Percentiles rank a stretch among this genome's conserved stretches.
These are phyloP conservation scores for Archaeoteleia sp. DNA, from an alignment of 2,888 invertebrate genomes.

Conservation along the genomic window DNA sequence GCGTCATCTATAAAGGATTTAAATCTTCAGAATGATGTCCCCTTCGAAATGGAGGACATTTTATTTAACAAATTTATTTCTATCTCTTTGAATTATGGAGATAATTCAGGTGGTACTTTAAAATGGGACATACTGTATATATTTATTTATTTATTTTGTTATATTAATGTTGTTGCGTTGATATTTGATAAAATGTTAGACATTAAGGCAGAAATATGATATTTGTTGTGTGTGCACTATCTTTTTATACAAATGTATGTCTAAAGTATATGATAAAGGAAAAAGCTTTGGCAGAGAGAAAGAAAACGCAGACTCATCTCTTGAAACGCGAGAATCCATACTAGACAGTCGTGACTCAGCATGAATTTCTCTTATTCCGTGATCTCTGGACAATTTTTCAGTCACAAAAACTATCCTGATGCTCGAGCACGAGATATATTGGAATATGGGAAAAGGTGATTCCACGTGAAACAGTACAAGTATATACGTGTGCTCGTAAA, in stretches of 20 bases:
- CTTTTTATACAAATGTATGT: constrained; percentile 19
- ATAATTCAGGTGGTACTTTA: too few species aligned
- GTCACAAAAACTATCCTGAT: constrained; percentile 13
- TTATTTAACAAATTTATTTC: too few species aligned
- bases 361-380: constrained; percentile 4
- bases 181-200: not conserved
- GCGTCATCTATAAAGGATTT: too few species aligned
- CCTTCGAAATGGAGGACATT: too few species aligned
- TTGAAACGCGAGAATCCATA: constrained; percentile 30
- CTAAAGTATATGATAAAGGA: constrained; percentile 18
- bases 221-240: constrained; percentile 4
- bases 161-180: not conserved
- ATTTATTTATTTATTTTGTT: too few species aligned
- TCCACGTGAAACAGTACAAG: constrained; percentile 2
- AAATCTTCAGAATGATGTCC: too few species aligned
- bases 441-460: not conserved
- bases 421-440: constrained; percentile 7
- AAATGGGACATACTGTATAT: too few species aligned
- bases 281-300: constrained; percentile 23
- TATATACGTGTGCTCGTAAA: not conserved
- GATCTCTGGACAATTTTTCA: constrained; percentile 14
- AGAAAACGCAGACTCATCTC: constrained; percentile 25
- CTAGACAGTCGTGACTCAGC: constrained; percentile 16
- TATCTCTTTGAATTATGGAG: not conserved
- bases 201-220: not conserved